Evolutionary conservation across 2,888 invertebrate species (phyloP), one percentile per base, ranked within the genome.

Genomic region (Danaus chrysippus): DNA sequence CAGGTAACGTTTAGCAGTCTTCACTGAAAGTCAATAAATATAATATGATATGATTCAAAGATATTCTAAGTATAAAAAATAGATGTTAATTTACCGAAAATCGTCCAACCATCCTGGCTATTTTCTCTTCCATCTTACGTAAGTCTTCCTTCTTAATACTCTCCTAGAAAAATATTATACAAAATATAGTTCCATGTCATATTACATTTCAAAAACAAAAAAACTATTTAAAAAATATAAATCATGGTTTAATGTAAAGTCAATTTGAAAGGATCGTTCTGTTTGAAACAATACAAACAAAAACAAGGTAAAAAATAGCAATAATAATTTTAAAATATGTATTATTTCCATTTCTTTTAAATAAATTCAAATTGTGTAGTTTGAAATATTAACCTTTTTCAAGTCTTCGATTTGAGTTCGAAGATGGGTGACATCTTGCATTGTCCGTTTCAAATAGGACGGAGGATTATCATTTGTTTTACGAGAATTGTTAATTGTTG

Each of bases 141-240:
- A 86, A 73, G 65, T 86, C 83, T 72, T 79, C 77, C 71, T 81
- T 86, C 67, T 83, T 86, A 5, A 84, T 73, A 5, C 76, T 73
- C 12, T 79, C 83, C 87, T 85, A 63, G 46, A n/a, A 49, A 42
- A 42, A 52, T 53, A n/a, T 52, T 8, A 41, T 49, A 52, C 1
- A 19, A 11, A 17, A 46, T 3, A 42, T n/a, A 42, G 23, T 34
- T 13, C 10, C 15, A 53, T 10, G 23, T 6, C 17, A 1, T 19
- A 58, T 23, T 19, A 13, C n/a, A 23, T 41, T 42, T 11, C 9
- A 44, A 46, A 46, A 46, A 46, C 6, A n/a, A 34, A 34, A 34
- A 34, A 34, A 34, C 2, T 34, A 34, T 8, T 34, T 3, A 34
- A 34, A 34, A 34, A 34, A 34, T 2, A 34, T 34, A 34, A 34